Evolutionary conservation across 2,113 vertebrate genomes (phyloP).

Genomic region (Prolemur simus): DNA sequence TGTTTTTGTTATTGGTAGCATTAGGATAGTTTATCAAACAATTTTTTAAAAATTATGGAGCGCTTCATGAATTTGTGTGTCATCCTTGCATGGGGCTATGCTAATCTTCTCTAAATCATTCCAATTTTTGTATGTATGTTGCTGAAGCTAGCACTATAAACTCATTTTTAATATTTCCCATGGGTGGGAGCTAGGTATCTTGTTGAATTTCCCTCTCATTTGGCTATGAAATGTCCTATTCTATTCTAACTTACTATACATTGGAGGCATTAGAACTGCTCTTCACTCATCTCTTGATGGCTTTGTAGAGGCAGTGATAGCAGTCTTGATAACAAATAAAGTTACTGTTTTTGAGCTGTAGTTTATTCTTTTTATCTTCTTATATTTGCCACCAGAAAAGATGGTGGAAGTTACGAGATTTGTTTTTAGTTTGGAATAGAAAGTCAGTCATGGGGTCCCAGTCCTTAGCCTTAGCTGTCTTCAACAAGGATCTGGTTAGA

Average conservation of each 20-base stretch:
- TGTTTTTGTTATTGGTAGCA: too few relatives aligned
- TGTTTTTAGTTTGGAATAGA: constrained; percentile 33
- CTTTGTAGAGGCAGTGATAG: constrained; percentile 7
- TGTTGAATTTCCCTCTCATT: not conserved
- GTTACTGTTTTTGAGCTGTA: not conserved
- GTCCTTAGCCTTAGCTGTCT: not conserved
- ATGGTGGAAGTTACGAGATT: not conserved
- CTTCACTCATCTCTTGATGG: not conserved
- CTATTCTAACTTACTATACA: constrained; percentile 10
- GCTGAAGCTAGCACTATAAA: not conserved
- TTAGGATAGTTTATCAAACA: too few relatives aligned
- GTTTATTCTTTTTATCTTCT: constrained; percentile 52
- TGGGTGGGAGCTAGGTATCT: not conserved
- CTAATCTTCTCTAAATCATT: too few relatives aligned
- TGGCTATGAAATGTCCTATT: not conserved
- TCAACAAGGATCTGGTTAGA: constrained; percentile 32
- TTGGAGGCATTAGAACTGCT: not conserved
- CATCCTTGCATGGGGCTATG: too few relatives aligned
- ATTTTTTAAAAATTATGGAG: too few relatives aligned
- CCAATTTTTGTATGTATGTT: too few relatives aligned
- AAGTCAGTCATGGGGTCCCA: not conserved
- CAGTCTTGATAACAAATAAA: not conserved
- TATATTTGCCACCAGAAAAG: constrained; percentile 15
- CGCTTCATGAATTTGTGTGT: too few relatives aligned
- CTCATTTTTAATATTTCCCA: constrained; percentile 26